A percentile compares a stretch with the other conserved stretches of the same genome.
These are phyloP conservation scores for Pseudomyrmex dendroicus DNA, from an alignment of 1,140 invertebrate genomes.

Conservation along the genomic window DNA sequence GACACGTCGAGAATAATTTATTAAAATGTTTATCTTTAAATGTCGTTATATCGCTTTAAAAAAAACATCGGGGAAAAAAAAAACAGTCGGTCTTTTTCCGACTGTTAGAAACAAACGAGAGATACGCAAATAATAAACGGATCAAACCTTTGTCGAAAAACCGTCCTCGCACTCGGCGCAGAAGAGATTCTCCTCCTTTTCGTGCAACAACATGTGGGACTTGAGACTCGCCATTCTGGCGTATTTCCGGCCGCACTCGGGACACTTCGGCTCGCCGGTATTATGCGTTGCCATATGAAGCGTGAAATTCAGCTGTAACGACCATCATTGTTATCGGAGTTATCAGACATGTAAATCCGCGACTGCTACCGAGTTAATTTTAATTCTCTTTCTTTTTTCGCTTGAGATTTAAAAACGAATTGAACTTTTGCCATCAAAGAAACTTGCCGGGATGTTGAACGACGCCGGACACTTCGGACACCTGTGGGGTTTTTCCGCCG, in stretches of 20 bases:
- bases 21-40: too few relatives aligned
- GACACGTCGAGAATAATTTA: background rate
- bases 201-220: conserved; percentile 89
- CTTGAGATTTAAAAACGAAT: too few relatives aligned
- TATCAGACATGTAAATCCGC: conserved; percentile 63
- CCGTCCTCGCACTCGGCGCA: conserved; percentile 90
- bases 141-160: conserved; percentile 87
- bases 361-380: background rate
- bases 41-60: background rate
- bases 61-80: background rate
- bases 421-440: background rate
- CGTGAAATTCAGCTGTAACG: conserved; percentile 85
- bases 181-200: conserved; percentile 89
- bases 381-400: too few relatives aligned
- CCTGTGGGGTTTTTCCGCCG: conserved; percentile 87
- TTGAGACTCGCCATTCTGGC: conserved; percentile 89
- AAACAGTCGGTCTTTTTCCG: background rate
- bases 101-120: conserved; percentile 42
- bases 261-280: conserved; percentile 86
- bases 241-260: conserved; percentile 88
- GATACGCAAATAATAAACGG: too few relatives aligned
- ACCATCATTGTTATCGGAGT: conserved; percentile 63
- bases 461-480: conserved; percentile 87
- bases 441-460: conserved; percentile 87
- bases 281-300: conserved; percentile 88